Evolutionary conservation across 2,888 invertebrate genomes (phyloP), one percentile per base, ranked within the genome.

Genomic region (Bellardia bayeri): DNA sequence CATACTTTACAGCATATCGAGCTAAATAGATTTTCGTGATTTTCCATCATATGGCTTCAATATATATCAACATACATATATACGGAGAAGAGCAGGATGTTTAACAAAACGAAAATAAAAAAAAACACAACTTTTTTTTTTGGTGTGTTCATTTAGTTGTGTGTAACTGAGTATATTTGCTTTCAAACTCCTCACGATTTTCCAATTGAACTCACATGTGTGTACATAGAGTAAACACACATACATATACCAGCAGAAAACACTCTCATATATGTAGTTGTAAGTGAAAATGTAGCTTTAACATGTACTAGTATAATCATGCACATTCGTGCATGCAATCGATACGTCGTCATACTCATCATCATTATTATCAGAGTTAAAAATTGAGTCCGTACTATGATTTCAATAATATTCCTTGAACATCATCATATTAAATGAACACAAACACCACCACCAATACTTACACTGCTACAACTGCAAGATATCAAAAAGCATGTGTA

Each of bases 261-360:
- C 64, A 0, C n/a, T n/a, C 30, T 37, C 37, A 37, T n/a, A 63
- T n/a, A 37, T 37, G 6, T 14, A 6, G 23, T 23, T 30, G 58
- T 8, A 74, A 45, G n/a, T 5, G 33, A 6, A 56, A 92, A 92
- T 90, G 91, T n/a, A 16, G 13, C 64, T 42, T 63, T 45, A 81
- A 49, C 89, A 89, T 88, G 76, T 83, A 64, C 66, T 30, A 71
- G 49, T 56, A 85, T 79, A 75, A 83, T 83, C 80, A 83, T 83
- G 91, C 91, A 92, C 92, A 92, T 91, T 92, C 92, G 92, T 92
- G 92, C 92, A 92, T 92, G 91, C 91, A 92, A 92, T 92, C 91
- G 92, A 91, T 92, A 91, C 90, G 91, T 92, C 92, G 92, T 92
- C 92, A 90, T 91, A 91, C 91, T 85, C 87, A 87, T 84, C 87